Base-by-base conservation (phyloP, 2,888 invertebrate species). In the Melieria crassipennis region DNA sequence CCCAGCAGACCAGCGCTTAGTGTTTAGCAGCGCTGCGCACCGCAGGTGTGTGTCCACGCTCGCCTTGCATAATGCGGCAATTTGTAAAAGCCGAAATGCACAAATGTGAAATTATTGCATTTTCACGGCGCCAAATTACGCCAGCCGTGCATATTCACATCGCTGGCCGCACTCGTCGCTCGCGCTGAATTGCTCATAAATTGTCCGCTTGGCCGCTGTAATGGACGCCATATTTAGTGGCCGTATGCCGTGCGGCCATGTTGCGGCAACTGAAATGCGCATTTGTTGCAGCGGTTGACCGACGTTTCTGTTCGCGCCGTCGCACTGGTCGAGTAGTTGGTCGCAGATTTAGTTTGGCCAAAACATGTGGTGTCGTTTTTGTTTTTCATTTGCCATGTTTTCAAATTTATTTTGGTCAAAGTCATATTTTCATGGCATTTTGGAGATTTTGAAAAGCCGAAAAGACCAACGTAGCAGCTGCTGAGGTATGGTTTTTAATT, bases 31-130 rank as follows among this genome's bases (percentile, higher is more conserved):
- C 16, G 45, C 4, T 43, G 30, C 4, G n/a, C 16, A 55, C 43
- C 66, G 48, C 70, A 71, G 70, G 66, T 66, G 70, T 57, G 11
- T 30, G 30, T 30, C 30, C 30, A 30, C 30, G 30, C 30, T 30
- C 42, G 5, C 30, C 47, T 48, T n/a, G 56, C 56, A 65, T 68
- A 72, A 64, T 63, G 47, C 70, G 61, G 65, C 70, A 70, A 72
- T 74, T 74, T 72, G 72, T 68, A n/a, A 11, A 58, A 30, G 64
- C 62, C 10, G 42, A 57, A 66, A 63, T 65, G 68, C 63, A 61
- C 61, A 65, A 66, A 67, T 71, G 60, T 47, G 60, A 64, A 71
- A 71, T 67, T 67, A 69, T 71, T 65, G 55, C 64, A 46, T 62
- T 30, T 47, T 42, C 65, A 42, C 42, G 47, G 16, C 60, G n/a